Conservation (phyloP, 2,888 invertebrate genomes). For the Drosophila dives region DNA sequence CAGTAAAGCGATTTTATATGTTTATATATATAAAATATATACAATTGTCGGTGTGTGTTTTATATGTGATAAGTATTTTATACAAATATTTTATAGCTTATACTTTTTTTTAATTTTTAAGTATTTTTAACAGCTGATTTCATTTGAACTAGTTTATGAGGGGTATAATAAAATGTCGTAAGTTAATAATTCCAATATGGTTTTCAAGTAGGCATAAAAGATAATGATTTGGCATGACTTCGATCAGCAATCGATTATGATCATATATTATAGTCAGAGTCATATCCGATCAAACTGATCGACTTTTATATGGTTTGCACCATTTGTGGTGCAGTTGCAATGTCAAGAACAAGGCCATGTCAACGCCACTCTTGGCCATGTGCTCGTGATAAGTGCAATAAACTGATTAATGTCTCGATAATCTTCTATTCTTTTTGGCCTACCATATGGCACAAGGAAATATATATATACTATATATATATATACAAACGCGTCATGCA, state of each 20-base stretch:
- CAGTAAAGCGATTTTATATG: too few species aligned
- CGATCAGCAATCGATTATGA: constrained; percentile 25
- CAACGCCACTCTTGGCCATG: background rate
- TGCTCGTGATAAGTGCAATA: constrained; percentile 28
- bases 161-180: background rate
- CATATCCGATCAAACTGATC: background rate
- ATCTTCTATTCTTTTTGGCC: background rate
- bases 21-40: background rate
- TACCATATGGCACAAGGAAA: constrained; percentile 31
- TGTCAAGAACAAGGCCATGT: constrained; percentile 44
- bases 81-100: too few species aligned
- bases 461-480: background rate
- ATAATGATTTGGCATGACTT: constrained; percentile 30
- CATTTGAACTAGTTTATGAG: background rate
- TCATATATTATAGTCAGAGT: constrained; percentile 6
- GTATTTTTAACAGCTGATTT: background rate
- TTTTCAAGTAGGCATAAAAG: constrained; percentile 9
- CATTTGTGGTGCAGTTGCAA: constrained; percentile 16
- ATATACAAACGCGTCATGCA: constrained; percentile 28
- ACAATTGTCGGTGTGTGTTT: too few species aligned
- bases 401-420: constrained; percentile 15
- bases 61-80: too few species aligned
- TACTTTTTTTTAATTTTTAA: too few species aligned
- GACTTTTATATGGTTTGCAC: background rate
- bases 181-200: background rate